Evolutionary conservation across 92 coral and sea anemone genomes (phyloP).

Genomic region (Zoanthus sansibaricus): DNA sequence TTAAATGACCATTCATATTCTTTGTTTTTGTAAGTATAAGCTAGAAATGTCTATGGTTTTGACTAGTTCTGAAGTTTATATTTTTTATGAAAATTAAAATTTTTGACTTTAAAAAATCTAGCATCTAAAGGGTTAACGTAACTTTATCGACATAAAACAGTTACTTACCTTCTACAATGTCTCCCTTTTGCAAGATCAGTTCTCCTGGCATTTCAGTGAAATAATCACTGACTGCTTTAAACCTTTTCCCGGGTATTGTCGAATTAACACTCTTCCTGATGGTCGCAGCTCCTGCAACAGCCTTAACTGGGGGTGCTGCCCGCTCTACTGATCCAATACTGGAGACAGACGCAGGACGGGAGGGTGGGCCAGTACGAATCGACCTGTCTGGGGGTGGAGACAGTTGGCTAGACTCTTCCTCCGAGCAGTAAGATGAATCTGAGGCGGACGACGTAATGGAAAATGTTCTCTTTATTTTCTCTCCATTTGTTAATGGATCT

Average conservation of each 20-base stretch:
- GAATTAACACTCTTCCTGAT: constrained; percentile 88
- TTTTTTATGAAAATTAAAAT: too few species aligned
- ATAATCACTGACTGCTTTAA: constrained; percentile 83
- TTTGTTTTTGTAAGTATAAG: too few species aligned
- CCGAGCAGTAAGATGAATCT: constrained; percentile 90
- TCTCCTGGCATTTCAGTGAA: constrained; percentile 90
- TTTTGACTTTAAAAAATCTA: too few species aligned
- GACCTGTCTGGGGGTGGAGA: constrained; percentile 57
- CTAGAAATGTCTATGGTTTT: too few species aligned
- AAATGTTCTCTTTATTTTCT: constrained; percentile 66
- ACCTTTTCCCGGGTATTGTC: constrained; percentile 73
- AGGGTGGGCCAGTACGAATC: constrained; percentile 25
- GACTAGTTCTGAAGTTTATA: too few species aligned
- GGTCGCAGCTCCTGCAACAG: constrained; percentile 94
- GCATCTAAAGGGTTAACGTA: too few species aligned
- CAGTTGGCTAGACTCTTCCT: constrained; percentile 72
- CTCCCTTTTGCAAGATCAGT: constrained; percentile 84
- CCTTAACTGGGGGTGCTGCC: constrained; percentile 88
- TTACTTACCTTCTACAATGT: constrained; percentile 89
- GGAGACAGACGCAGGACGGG: constrained; percentile 53
- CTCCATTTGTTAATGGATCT: constrained; percentile 71
- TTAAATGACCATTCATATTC: too few species aligned
- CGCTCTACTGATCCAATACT: constrained; percentile 28
- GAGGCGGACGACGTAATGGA: constrained; percentile 86
- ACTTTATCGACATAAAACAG: not conserved